These are phyloP conservation scores for Drosophila antonietae DNA, from an alignment of 2,888 invertebrate genomes.

Conservation along the genomic window DNA sequence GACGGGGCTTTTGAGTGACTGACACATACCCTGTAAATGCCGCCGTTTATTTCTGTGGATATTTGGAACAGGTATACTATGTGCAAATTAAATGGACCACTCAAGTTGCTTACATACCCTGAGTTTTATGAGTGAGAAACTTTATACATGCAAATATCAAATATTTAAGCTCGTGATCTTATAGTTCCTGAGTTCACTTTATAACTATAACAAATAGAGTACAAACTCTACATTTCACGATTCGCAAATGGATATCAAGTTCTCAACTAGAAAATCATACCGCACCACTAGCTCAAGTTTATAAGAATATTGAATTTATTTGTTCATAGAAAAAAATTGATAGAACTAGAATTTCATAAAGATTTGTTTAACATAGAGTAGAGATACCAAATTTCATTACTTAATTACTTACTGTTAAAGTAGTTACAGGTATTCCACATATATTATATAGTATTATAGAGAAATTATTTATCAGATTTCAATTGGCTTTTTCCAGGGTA, in stretches of 20 bases:
- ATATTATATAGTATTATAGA: neutral
- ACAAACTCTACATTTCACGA: too few relatives aligned
- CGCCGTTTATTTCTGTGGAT: too few relatives aligned
- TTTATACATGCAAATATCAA: neutral
- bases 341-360: neutral
- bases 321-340: neutral
- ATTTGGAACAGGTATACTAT: neutral
- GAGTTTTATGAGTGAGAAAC: too few relatives aligned
- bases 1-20: neutral
- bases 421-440: neutral
- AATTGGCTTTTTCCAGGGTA: neutral
- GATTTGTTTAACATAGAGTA: neutral
- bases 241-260: too few relatives aligned
- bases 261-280: neutral
- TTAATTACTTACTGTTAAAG: neutral
- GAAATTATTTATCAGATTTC: neutral
- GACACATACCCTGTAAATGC: slow-evolving; percentile 18
- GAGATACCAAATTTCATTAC: neutral
- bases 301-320: neutral
- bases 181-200: neutral
- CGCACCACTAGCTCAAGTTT: neutral
- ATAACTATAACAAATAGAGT: too few relatives aligned
- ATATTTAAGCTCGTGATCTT: neutral
- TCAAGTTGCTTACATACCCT: too few relatives aligned
- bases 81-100: neutral